phyloP scores from a whole-genome alignment of 2,113 vertebrate species.

The Recurvirostra avosetta region DNA sequence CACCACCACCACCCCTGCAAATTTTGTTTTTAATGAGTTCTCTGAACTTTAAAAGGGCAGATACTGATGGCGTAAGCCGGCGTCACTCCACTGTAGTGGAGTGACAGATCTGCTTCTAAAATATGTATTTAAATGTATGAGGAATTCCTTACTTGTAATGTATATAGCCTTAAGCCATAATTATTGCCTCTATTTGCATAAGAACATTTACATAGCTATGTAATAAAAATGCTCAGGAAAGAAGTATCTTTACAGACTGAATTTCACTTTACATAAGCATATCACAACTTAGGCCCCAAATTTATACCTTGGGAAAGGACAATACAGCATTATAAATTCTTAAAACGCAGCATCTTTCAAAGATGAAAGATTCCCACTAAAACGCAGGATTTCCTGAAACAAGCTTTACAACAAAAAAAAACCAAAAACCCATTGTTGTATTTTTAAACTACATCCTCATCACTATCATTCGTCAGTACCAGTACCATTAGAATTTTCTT shows the following conservation, averaged over 20 bases:
- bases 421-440: not conserved
- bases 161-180: not conserved
- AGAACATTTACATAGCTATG: not conserved
- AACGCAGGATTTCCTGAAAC: not conserved
- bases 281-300: not conserved
- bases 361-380: not conserved
- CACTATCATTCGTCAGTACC: not conserved
- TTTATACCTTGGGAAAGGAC: not conserved
- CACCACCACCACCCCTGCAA: not conserved
- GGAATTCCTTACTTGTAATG: constrained; percentile 3
- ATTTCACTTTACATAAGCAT: not conserved
- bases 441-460: not conserved
- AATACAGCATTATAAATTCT: not conserved
- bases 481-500: not conserved
- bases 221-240: not conserved
- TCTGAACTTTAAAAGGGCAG: not conserved
- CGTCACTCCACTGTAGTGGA: not conserved
- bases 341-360: not conserved
- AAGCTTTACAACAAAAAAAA: not conserved
- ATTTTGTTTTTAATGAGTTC: not conserved
- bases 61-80: not conserved
- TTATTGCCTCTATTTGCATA: not conserved
- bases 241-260: not conserved
- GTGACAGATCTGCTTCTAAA: not conserved
- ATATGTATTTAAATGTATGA: not conserved